Evolutionary conservation across 2,113 vertebrate genomes (phyloP).

Genomic region (Neodon shergylaensis): DNA sequence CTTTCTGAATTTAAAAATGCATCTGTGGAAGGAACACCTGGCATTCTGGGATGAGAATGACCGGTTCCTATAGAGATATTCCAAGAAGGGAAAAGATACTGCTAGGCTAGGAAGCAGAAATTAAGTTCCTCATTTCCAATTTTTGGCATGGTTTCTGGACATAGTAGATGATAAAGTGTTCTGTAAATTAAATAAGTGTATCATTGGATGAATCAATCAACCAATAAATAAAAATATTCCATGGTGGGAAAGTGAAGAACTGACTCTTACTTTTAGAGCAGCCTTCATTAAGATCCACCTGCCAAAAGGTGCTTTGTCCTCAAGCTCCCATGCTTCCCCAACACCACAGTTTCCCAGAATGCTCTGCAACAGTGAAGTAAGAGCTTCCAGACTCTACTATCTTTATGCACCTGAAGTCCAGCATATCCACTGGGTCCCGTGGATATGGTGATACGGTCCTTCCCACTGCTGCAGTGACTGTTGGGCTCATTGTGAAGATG

Average conservation of each 20-base stretch:
- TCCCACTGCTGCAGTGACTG: not conserved
- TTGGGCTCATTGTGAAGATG: not conserved
- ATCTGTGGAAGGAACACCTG: not conserved
- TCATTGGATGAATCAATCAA: not conserved
- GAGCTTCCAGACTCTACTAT: not conserved
- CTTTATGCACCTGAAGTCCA: not conserved
- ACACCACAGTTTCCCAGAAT: slow-evolving; percentile 23
- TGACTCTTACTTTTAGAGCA: not conserved
- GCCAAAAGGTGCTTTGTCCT: not conserved
- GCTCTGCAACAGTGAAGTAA: slow-evolving; percentile 22
- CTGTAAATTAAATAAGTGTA: not conserved
- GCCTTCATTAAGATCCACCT: not conserved
- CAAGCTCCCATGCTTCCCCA: not conserved
- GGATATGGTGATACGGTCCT: not conserved
- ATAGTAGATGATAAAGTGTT: not conserved
- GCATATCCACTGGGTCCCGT: not conserved
- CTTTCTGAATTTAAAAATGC: not conserved
- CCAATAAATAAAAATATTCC: not conserved
- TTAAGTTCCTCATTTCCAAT: not conserved
- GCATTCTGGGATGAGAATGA: not conserved
- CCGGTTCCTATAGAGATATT: not conserved
- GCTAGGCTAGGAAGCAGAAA: not conserved
- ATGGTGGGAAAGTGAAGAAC: not conserved
- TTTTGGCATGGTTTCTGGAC: not conserved
- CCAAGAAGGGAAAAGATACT: not conserved